Conservation (phyloP, 2,113 vertebrate species). For the Prochilodus magdalenae region DNA sequence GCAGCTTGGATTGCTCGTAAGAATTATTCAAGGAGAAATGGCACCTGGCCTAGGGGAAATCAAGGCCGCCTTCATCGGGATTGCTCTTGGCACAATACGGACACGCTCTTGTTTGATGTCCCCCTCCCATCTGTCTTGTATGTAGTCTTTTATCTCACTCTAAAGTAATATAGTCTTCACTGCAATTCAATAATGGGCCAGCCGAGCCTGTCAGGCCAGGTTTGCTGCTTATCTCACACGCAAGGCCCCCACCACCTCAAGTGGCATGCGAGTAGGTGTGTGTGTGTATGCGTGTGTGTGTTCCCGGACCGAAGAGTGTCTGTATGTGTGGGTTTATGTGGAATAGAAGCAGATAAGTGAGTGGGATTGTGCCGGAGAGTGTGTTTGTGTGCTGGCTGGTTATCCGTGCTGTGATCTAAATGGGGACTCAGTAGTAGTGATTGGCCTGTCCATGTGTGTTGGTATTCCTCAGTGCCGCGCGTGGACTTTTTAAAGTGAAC, state of each 20-base stretch:
- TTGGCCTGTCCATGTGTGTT: conserved; percentile 60
- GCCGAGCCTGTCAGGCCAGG: conserved; percentile 91
- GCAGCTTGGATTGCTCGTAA: conserved; percentile 82
- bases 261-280: conserved; percentile 61
- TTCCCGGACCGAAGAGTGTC: conserved; percentile 52
- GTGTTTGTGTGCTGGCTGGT: conserved; percentile 73
- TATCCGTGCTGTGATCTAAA: conserved; percentile 81
- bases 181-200: conserved; percentile 97
- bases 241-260: conserved; percentile 79
- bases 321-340: conserved; percentile 38
- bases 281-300: conserved; percentile 27
- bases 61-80: conserved; percentile 89
- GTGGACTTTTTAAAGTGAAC: conserved; percentile 68
- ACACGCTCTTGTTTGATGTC: conserved; percentile 97
- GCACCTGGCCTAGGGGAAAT: conserved; percentile 90
- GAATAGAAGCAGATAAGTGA: conserved; percentile 31
- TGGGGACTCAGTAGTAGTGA: conserved; percentile 73
- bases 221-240: conserved; percentile 93
- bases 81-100: conserved; percentile 95
- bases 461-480: conserved; percentile 62
- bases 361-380: conserved; percentile 61
- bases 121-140: conserved; percentile 94
- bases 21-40: conserved; percentile 90
- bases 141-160: conserved; percentile 98
- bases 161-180: conserved; percentile 96